Conservation (phyloP, 2,797 vertebrate species). For the Sebastes oblongus region DNA sequence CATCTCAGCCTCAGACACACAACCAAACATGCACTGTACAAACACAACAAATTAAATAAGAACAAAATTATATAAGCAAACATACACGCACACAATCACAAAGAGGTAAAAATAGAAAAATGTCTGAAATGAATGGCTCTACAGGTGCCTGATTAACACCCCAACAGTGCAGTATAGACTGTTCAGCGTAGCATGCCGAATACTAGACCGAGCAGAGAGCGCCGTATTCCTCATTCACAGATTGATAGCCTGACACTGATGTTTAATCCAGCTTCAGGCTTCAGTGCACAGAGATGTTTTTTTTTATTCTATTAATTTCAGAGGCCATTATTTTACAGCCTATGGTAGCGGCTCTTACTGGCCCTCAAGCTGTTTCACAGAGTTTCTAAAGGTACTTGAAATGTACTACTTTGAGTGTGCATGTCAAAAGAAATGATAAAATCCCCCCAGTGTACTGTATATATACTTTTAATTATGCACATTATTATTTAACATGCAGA, state of each 20-base stretch:
- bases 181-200: not conserved
- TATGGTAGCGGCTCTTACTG: conserved; percentile 28
- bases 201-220: conserved; percentile 12
- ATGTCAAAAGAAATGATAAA: conserved; percentile 10
- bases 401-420: conserved; percentile 24
- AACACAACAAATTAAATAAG: not conserved
- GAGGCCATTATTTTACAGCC: conserved; percentile 62
- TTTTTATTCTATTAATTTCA: conserved; percentile 62
- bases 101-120: conserved; percentile 27
- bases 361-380: conserved; percentile 30
- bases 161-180: conserved; percentile 5
- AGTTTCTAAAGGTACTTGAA: conserved; percentile 50
- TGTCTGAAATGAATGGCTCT: conserved; percentile 26
- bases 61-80: not conserved
- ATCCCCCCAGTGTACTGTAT: not conserved
- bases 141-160: conserved; percentile 45
- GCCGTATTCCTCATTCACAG: conserved; percentile 37
- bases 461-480: conserved; percentile 11
- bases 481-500: not conserved
- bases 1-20: not conserved
- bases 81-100: not conserved
- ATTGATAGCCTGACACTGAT: conserved; percentile 48
- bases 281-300: conserved; percentile 50
- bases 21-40: not conserved
- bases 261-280: conserved; percentile 59